Conservation (phyloP, 2,888 invertebrate species). For the Metalampra italica region DNA sequence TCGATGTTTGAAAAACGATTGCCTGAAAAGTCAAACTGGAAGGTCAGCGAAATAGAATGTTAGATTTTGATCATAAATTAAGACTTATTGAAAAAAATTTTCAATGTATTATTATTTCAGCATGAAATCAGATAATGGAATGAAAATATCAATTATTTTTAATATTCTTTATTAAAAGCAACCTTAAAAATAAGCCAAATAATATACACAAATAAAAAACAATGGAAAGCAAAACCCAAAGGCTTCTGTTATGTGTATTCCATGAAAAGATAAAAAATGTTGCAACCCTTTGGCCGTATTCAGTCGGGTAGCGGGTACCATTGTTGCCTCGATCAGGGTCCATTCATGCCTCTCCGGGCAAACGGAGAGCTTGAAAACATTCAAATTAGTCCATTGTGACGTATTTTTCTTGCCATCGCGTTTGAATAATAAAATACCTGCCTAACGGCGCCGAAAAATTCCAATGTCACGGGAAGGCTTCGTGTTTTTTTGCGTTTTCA, state of each 20-base stretch:
- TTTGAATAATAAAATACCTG: conserved; percentile 37
- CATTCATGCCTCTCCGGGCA: conserved; percentile 55
- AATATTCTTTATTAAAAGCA: neutral
- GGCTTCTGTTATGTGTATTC: conserved; percentile 58
- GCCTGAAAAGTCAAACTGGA: no score
- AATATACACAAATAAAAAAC: conserved; percentile 29
- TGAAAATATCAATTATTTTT: no score
- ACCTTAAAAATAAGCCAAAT: neutral
- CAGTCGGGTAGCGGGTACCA: conserved; percentile 40
- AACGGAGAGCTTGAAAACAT: conserved; percentile 59
- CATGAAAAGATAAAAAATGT: conserved; percentile 48
- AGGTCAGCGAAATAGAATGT: no score
- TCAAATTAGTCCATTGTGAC: conserved; percentile 69
- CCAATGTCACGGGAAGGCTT: conserved; percentile 33
- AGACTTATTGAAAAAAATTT: no score
- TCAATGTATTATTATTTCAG: no score
- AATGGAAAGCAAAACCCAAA: conserved; percentile 56
- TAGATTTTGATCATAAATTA: no score
- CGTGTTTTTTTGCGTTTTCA: neutral
- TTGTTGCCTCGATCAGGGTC: conserved; percentile 58
- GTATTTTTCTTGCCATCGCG: conserved; percentile 51
- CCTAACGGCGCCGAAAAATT: conserved; percentile 33
- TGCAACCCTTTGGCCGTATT: conserved; percentile 46
- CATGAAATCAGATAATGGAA: no score
- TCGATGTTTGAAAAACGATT: no score